A percentile compares a stretch with the other conserved stretches of the same genome.
Conservation (phyloP, 2,113 vertebrate genomes). For the Siniperca knerii region DNA sequence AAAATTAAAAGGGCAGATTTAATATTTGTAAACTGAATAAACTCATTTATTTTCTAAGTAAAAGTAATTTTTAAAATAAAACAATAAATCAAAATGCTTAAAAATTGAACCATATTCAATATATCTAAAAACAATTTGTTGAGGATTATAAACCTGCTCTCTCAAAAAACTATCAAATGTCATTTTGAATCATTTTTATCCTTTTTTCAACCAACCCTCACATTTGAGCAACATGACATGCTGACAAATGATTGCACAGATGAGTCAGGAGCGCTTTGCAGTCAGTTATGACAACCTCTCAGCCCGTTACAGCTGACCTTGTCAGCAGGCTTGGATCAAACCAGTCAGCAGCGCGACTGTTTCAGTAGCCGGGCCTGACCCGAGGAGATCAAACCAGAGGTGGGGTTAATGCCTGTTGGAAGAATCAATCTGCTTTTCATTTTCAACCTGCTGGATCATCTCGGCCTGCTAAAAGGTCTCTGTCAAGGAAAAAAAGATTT, state of each 20-base stretch:
- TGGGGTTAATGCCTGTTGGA: conserved; percentile 67
- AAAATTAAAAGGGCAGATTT: conserved; percentile 6
- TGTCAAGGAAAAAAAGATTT: conserved; percentile 43
- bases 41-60: neutral
- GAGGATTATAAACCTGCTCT: conserved; percentile 1
- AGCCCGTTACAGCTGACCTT: conserved; percentile 72
- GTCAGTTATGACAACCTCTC: conserved; percentile 68
- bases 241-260: conserved; percentile 69
- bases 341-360: conserved; percentile 40
- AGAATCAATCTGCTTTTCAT: conserved; percentile 76
- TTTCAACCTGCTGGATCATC: conserved; percentile 71
- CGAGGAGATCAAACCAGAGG: conserved; percentile 62
- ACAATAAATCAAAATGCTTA: conserved; percentile 3
- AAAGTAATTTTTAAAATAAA: neutral
- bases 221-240: conserved; percentile 43
- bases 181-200: conserved; percentile 5
- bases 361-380: conserved; percentile 69
- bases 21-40: conserved; percentile 6
- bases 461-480: conserved; percentile 48
- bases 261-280: conserved; percentile 58
- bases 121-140: neutral
- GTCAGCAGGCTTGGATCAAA: conserved; percentile 68
- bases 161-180: neutral
- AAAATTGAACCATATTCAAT: neutral
- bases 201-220: conserved; percentile 27